Evolutionary conservation across 2,888 invertebrate genomes (phyloP).

Genomic region (Hydraecia micacea): DNA sequence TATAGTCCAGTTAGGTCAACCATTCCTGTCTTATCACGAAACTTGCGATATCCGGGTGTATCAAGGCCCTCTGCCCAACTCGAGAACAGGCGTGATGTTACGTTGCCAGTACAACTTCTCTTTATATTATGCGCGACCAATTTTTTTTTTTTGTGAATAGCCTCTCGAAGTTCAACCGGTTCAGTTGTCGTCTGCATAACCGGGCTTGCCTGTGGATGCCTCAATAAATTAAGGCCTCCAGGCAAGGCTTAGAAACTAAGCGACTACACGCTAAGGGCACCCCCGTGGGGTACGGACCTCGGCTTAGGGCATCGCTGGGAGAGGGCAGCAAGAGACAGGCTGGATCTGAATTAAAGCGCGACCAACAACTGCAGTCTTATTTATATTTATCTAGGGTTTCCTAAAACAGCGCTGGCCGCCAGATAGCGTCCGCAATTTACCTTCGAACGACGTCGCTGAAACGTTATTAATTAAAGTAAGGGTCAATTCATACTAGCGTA

Average conservation of each 20-base stretch:
- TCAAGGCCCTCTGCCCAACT: background rate
- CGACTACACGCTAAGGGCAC: no score
- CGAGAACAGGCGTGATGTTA: background rate
- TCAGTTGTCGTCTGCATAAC: no score
- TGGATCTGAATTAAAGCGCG: background rate
- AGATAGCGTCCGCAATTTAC: background rate
- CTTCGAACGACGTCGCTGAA: background rate
- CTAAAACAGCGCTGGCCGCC: background rate
- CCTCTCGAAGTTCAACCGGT: no score
- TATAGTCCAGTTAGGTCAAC: background rate
- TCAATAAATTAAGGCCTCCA: no score
- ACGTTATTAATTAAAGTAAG: background rate
- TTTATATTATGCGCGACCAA: background rate
- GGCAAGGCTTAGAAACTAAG: no score
- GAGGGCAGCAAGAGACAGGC: no score
- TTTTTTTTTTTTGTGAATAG: no score
- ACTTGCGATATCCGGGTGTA: background rate
- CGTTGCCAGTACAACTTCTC: background rate
- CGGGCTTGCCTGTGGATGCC: no score
- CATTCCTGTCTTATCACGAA: background rate
- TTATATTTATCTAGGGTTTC: background rate
- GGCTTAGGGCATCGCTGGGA: no score
- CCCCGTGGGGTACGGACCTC: no score
- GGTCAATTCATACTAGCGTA: no score
- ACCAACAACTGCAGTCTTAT: constrained; percentile 12